Evolutionary conservation across 2,888 invertebrate species (phyloP), one percentile per base, ranked within the genome.

Genomic region (Nomada ruficornis): DNA sequence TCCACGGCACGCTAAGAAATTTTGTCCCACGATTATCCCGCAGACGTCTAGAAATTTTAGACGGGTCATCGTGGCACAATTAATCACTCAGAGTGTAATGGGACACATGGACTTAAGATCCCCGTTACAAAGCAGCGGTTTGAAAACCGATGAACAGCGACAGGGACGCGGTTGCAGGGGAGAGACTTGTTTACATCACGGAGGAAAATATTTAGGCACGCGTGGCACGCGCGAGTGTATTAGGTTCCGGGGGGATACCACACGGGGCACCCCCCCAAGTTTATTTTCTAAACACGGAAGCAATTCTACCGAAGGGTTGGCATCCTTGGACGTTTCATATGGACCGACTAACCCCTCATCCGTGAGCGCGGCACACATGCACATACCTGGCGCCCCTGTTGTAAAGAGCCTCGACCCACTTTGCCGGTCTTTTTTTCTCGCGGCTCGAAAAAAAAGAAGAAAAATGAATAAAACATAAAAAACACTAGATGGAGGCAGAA

Each of bases 281-380:
- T 88, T 88, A 86, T 88, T 88, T 84, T 83, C 87, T 81, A 89
- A 88, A 88, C 89, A 89, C 76, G 80, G 84, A 86, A 84, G 84
- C 86, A 83, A 81, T 83, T 76, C 84, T 65, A 57, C 54, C 62
- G 36, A 54, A 36, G 60, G 75, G 67, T n/a, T 60, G 59, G 64
- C 13, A 54, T 60, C 70, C 71, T 55, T 57, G 26, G 44, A 44
- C 57, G 71, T 70, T 76, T 52, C 42, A 18, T n/a, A 50, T 15
- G 57, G n/a, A 57, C 44, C 20, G 59, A 26, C 47, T 0, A 26
- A 26, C 47, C 23, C 26, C 47, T 64, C 47, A 44, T 64, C 64
- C 44, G 11, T 13, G 47, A 64, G 44, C 50, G 50, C 2, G 23
- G 26, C 36, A 10, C 42, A 13, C 42, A 18, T n/a, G 10, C 55